Conservation (phyloP, 2,797 vertebrate species). For the Yasuhikotakia modesta region DNA sequence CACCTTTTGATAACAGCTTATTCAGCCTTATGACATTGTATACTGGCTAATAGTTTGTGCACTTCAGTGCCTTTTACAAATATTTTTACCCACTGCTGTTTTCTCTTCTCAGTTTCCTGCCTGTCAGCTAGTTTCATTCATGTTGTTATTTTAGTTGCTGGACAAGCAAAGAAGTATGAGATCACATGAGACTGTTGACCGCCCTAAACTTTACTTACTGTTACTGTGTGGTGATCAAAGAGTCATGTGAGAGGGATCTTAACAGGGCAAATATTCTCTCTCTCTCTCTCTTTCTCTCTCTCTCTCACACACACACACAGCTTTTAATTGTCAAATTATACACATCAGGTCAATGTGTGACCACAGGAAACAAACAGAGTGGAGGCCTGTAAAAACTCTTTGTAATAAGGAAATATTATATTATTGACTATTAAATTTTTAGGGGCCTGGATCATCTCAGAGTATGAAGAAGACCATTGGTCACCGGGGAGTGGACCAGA, state of each 20-base stretch:
- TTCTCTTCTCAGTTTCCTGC: background rate
- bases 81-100: slow-evolving; percentile 12
- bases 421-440: too few relatives aligned
- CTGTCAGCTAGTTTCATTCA: slow-evolving; percentile 2
- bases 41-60: background rate
- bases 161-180: slow-evolving; percentile 11
- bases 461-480: slow-evolving; percentile 92
- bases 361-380: too few relatives aligned
- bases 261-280: slow-evolving; percentile 33
- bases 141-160: slow-evolving; percentile 7
- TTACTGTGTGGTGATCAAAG: slow-evolving; percentile 34
- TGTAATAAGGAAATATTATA: too few relatives aligned
- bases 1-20: too few relatives aligned
- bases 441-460: slow-evolving; percentile 83
- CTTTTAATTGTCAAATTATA: too few relatives aligned
- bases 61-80: background rate
- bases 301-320: background rate
- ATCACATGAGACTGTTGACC: background rate
- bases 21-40: too few relatives aligned
- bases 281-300: too few relatives aligned
- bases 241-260: slow-evolving; percentile 30
- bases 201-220: background rate
- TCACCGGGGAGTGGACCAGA: slow-evolving; percentile 92
- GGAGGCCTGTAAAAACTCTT: slow-evolving; percentile 2
- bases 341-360: too few relatives aligned